Conservation (phyloP, 2,888 invertebrate genomes). For the Sinhomidia bicolor region DNA sequence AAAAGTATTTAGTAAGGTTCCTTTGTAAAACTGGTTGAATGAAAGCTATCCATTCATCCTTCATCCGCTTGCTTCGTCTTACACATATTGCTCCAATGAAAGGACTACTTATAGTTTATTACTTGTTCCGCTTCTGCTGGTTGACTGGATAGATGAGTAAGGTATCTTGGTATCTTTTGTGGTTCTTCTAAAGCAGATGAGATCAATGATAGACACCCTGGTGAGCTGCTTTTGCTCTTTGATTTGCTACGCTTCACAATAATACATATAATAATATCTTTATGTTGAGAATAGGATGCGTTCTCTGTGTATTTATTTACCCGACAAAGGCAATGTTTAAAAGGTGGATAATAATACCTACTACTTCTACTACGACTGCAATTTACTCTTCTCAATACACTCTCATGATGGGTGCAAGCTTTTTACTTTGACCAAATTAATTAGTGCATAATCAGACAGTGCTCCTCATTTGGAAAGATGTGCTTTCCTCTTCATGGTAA, state of each 20-base stretch:
- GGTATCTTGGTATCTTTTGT: slow-evolving; percentile 43
- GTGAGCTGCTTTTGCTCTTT: slow-evolving; percentile 58
- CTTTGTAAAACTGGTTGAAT: slow-evolving; percentile 21
- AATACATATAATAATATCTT: slow-evolving; percentile 4
- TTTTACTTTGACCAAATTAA: slow-evolving; percentile 70
- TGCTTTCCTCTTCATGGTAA: not conserved
- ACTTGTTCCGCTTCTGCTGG: not conserved
- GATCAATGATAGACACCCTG: slow-evolving; percentile 63
- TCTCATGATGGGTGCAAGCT: slow-evolving; percentile 13
- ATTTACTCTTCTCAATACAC: not conserved
- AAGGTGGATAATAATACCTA: not conserved
- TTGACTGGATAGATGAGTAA: slow-evolving; percentile 8
- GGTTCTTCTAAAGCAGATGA: slow-evolving; percentile 54
- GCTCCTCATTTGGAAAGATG: slow-evolving; percentile 5
- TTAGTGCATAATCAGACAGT: slow-evolving; percentile 59
- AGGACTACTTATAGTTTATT: no score
- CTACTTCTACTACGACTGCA: not conserved
- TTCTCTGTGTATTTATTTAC: not conserved
- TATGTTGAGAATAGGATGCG: not conserved
- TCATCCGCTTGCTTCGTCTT: not conserved
- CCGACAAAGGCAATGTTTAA: slow-evolving; percentile 22
- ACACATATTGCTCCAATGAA: not conserved
- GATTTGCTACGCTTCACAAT: slow-evolving; percentile 39
- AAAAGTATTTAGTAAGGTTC: slow-evolving; percentile 48
- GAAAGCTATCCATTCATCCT: not conserved